Base-by-base conservation (phyloP, 2,113 vertebrate species). In the Mystacornis crossleyi region DNA sequence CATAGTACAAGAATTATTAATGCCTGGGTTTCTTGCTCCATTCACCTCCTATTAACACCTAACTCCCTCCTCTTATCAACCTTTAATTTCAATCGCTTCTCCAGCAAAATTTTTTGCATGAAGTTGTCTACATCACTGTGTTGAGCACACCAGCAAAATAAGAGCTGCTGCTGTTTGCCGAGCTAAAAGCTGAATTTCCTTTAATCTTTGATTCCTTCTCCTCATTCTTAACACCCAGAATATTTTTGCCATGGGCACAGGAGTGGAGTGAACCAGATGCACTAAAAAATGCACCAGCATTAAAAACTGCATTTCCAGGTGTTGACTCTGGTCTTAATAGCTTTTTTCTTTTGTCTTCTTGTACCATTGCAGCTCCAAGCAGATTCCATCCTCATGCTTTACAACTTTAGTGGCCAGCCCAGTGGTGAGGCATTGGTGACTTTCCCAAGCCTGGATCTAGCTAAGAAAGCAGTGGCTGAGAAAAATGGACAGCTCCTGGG, bases 361-460 rank as follows among this genome's bases (percentile, higher is more conserved):
- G 33, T 93, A 12, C 86, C 60, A 18, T 70, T 96, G 80, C 97
- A 99, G 99, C 98, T 99, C 88, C 98, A 98, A 26, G 96, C 98
- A 93, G 99, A 99, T 54, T 98, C 98, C 43, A 94, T 99, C 93
- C 98, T 99, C 18, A 91, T 99, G 95, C 97, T 99, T 97, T 99
- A 99, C 95, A 99, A 98, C 98, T 98, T 99, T 90, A 99, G 98
- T 38, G 99, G 99, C 87, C 99, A 99, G 97, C 98, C 98, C 97
- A 99, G 99, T n/a, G 99, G 99, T 13, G 99, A 99, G 96, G 99
- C 99, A 1, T 94, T 99, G 93, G 97, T 99, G 97, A 99, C 98
- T 83, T 99, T 99, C 89, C 98, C 99, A 72, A 99, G 98, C 40
- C 98, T 99, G 97, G 99, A 99, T 90, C 84, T 97, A 6, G 99